Conservation (phyloP, 2,797 vertebrate species). For the Sebastes alutus region DNA sequence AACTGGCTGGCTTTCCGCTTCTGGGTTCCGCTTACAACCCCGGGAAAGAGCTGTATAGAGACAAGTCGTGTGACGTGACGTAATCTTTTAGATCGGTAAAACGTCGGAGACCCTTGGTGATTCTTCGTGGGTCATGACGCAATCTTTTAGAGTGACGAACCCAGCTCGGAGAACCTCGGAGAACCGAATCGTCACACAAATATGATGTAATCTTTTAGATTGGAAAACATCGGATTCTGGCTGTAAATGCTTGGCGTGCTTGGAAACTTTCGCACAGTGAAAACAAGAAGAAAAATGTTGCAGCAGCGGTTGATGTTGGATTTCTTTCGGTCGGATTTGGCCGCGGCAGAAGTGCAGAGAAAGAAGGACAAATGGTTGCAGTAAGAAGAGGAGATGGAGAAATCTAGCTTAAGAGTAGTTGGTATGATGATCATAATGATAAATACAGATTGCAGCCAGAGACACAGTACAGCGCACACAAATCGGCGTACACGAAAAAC, state of each 20-base stretch:
- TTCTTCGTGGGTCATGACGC: background rate
- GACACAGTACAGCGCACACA: background rate
- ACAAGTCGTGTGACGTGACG: no score
- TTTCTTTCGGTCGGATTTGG: background rate
- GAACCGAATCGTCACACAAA: background rate
- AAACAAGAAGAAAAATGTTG: background rate
- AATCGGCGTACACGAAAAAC: background rate
- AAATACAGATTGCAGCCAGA: background rate
- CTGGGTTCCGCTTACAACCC: no score
- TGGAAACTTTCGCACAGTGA: background rate
- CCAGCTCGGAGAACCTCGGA: background rate
- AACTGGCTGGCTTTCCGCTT: no score
- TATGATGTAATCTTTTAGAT: background rate
- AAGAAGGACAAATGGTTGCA: background rate
- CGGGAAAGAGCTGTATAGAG: no score
- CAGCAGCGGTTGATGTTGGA: background rate
- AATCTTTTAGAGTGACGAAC: background rate
- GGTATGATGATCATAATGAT: background rate
- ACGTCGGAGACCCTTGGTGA: no score
- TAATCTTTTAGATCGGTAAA: no score
- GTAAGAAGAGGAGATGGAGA: background rate
- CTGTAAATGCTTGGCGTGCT: background rate
- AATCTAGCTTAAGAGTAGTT: background rate
- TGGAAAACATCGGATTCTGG: background rate
- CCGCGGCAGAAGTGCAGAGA: background rate